Conservation (phyloP, 2,113 vertebrate species). For the Zosterops hypoxanthus region DNA sequence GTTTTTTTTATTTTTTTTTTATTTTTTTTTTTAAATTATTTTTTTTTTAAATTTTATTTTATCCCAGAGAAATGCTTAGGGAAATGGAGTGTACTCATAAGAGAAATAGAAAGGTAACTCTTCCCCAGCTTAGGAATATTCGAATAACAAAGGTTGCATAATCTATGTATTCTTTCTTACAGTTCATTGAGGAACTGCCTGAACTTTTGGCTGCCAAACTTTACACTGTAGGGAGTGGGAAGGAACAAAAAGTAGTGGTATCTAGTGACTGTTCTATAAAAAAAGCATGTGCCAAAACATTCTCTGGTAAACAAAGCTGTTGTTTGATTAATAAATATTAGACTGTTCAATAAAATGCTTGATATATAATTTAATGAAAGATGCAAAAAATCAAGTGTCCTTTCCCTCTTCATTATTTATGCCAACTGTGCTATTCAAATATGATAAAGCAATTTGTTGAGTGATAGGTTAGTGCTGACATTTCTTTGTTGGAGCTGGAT, state of each 20-base stretch:
- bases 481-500: neutral
- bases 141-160: neutral
- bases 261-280: neutral
- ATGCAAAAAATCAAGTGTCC: neutral
- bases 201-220: neutral
- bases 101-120: neutral
- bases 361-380: neutral
- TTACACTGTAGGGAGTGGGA: neutral
- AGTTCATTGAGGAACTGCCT: neutral
- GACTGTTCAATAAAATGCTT: neutral
- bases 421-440: neutral
- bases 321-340: neutral
- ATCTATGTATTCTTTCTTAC: neutral
- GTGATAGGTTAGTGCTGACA: neutral
- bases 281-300: neutral
- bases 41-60: too few species aligned
- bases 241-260: neutral
- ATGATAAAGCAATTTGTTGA: neutral
- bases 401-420: neutral
- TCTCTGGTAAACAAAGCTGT: neutral
- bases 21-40: too few species aligned
- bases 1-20: neutral
- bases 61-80: neutral
- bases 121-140: neutral
- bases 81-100: neutral